Conservation (phyloP, 2,888 invertebrate species). For the Penaeus monodon region DNA sequence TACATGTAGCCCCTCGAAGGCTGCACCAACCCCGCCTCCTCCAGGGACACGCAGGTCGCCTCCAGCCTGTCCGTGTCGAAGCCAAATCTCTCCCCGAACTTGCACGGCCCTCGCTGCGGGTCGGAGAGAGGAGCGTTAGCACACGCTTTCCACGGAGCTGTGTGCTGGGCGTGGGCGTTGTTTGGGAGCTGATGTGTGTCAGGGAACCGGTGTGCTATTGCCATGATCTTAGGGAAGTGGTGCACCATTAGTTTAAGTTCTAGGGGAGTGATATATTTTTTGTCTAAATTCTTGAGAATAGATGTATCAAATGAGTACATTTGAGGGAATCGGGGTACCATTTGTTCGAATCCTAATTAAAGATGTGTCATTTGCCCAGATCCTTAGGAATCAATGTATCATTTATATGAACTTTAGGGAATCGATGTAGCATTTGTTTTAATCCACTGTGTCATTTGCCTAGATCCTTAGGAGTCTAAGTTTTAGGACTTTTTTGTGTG, state of each 20-base stretch:
- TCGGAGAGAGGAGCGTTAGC: neutral
- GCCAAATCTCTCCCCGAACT: conserved; percentile 56
- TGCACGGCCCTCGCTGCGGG: conserved; percentile 58
- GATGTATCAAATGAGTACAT: too few species aligned
- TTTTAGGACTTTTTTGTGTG: too few species aligned
- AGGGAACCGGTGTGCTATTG: too few species aligned
- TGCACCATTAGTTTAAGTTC: too few species aligned
- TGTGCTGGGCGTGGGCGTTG: too few species aligned
- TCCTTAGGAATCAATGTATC: neutral
- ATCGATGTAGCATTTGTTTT: neutral
- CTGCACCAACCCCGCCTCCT: conserved; percentile 58
- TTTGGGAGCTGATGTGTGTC: too few species aligned
- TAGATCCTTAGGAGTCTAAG: neutral
- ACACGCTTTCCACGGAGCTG: neutral
- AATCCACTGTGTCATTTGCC: neutral
- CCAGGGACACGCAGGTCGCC: conserved; percentile 61
- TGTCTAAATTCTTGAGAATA: too few species aligned
- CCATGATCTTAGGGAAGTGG: too few species aligned
- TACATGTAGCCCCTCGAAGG: conserved; percentile 57
- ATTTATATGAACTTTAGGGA: neutral
- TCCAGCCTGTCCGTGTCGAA: conserved; percentile 60
- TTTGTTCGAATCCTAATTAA: too few species aligned
- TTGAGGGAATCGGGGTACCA: too few species aligned
- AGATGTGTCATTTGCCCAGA: too few species aligned
- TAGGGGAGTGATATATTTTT: too few species aligned